A percentile compares a stretch with the other conserved stretches of the same genome.
Conservation (phyloP, 2,797 vertebrate species). For the Lycodopsis pacificus region DNA sequence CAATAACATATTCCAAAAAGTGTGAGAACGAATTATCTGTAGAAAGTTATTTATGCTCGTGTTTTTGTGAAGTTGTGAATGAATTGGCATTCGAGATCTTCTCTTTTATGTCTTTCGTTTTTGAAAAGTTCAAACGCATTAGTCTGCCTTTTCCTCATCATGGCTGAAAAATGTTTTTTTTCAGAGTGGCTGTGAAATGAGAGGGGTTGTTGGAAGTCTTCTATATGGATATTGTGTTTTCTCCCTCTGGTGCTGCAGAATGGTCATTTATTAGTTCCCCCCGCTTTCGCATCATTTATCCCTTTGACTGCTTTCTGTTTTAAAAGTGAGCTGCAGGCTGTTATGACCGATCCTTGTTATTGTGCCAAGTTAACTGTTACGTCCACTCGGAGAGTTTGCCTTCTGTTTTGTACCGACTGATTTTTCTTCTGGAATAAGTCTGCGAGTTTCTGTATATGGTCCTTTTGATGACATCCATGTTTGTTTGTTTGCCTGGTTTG, state of each 20-base stretch:
- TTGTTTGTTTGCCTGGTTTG: not conserved
- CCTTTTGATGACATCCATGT: constrained; percentile 4
- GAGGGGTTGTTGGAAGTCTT: constrained; percentile 21
- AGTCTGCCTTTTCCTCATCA: constrained; percentile 14
- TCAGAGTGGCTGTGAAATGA: constrained; percentile 31
- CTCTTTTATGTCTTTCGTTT: constrained; percentile 14
- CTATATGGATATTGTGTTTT: constrained; percentile 37
- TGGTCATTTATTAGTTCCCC: constrained; percentile 39
- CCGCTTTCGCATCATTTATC: constrained; percentile 43
- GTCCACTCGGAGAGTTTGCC: not conserved
- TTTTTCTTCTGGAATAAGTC: constrained; percentile 7
- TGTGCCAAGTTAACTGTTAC: not conserved
- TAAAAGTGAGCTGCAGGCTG: constrained; percentile 36
- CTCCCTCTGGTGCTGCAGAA: constrained; percentile 47
- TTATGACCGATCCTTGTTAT: constrained; percentile 27
- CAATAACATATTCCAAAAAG: not conserved
- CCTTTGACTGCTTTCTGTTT: constrained; percentile 37
- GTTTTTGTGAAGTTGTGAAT: constrained; percentile 18
- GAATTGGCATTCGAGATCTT: not conserved
- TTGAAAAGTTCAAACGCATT: constrained; percentile 21
- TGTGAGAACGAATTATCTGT: not conserved
- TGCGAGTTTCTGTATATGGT: not conserved
- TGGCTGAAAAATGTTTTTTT: constrained; percentile 1
- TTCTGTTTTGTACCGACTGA: not conserved
- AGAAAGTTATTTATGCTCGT: not conserved